phyloP scores from a whole-genome alignment of 2,888 invertebrate species.

The Metellina segmentata region DNA sequence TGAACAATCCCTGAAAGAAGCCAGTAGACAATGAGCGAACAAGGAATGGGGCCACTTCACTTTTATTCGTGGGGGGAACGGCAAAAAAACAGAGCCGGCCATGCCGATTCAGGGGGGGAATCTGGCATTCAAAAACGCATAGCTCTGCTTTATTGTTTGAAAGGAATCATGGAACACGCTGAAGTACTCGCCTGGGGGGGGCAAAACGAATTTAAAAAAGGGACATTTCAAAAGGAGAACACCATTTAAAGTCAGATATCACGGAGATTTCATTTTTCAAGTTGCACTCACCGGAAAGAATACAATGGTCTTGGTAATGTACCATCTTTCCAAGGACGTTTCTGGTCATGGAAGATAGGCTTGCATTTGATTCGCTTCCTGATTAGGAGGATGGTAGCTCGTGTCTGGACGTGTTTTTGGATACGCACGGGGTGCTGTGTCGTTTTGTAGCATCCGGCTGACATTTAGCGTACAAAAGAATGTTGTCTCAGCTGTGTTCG shows the following conservation, averaged over 20 bases:
- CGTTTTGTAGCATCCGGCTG: no score
- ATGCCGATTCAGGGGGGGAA: neutral
- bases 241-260: neutral
- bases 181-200: neutral
- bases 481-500: no score
- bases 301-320: neutral
- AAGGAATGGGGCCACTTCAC: neutral
- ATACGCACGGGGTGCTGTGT: no score
- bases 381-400: no score
- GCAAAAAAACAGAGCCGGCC: neutral
- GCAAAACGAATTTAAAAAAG: neutral
- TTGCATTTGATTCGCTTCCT: no score
- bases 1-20: neutral
- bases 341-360: no score
- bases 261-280: slow-evolving; percentile 14
- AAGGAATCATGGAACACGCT: neutral
- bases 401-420: no score
- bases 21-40: neutral
- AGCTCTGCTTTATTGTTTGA: neutral
- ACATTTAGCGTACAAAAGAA: no score
- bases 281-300: slow-evolving; percentile 5
- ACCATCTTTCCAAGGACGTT: neutral
- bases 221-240: neutral
- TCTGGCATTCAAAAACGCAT: slow-evolving; percentile 1
- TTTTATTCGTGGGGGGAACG: neutral